These are phyloP conservation scores for Bibio marci DNA, from an alignment of 2,888 invertebrate genomes.

Conservation along the genomic window DNA sequence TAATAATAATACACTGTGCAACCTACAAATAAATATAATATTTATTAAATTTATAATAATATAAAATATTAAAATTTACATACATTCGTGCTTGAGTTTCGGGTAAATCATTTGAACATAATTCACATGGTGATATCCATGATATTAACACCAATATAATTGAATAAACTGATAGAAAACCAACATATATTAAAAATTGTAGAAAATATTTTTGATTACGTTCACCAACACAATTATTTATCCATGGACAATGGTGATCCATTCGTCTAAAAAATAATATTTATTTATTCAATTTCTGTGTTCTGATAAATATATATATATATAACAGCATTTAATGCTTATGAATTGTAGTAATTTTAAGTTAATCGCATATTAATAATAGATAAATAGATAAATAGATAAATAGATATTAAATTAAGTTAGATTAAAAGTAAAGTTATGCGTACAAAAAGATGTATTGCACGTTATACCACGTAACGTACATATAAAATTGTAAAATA, in stretches of 20 bases:
- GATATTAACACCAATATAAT: conserved; percentile 51
- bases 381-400: no score
- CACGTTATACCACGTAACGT: no score
- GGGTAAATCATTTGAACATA: conserved; percentile 43
- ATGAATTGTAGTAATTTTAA: no score
- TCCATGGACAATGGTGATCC: conserved; percentile 75
- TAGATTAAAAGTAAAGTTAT: no score
- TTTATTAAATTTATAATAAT: conserved; percentile 6
- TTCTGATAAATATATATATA: no score
- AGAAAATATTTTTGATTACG: conserved; percentile 84
- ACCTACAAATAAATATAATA: conserved; percentile 30
- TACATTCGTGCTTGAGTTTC: conserved; percentile 59
- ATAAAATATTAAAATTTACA: conserved; percentile 21
- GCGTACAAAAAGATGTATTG: no score
- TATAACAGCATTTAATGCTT: no score
- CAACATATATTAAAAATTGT: conserved; percentile 70
- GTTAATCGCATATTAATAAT: no score
- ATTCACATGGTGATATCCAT: conserved; percentile 52
- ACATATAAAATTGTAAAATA: no score
- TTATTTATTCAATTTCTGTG: no score
- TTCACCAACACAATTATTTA: conserved; percentile 87
- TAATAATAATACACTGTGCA: conserved; percentile 66
- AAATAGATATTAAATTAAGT: no score
- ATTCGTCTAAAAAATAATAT: conserved; percentile 22
- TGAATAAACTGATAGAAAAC: conserved; percentile 45